Evolutionary conservation across 2,113 vertebrate genomes (phyloP), one percentile per base, ranked within the genome.

Genomic region (Martes martes): DNA sequence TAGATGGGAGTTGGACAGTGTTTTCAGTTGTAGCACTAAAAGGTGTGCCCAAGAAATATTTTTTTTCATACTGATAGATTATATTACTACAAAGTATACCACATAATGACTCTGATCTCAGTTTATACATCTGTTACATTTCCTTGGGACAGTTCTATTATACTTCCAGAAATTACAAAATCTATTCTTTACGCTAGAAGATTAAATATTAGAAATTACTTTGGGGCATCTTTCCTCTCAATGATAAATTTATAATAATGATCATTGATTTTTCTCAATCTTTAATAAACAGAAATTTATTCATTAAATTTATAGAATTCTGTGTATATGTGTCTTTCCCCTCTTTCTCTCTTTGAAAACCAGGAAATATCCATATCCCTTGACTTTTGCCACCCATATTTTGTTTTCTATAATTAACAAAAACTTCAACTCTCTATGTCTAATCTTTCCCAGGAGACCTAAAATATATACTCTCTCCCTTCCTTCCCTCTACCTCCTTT

Each of bases 181-280:
- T 47, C 31, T 76, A 82, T 13, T 39, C 36, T 65, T 65, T 57
- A 59, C 31, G 57, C n/a, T 57, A 0, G 16, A 76, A 36, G 42
- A 13, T 47, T 90, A 15, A 95, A 57, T 88, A n/a, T 24, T 76
- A 57, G 45, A 76, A 76, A 73, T 47, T 65, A 83, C 67, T 59
- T 78, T 16, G 50, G 2, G 8, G 76, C 24, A 36, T 28, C 11
- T 65, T 91, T 57, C 8, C 88, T 47, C 4, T 89, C 16, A 52
- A 11, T 87, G 82, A 93, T 76, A 39, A 24, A 55, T 45, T 80
- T 74, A 28, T 52, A 71, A 36, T 65, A 52, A 81, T 24, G 15
- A 87, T 26, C 7, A 63, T 0, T 28, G 23, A 36, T 31, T 88
- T 81, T 81, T 92, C 21, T 81, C 71, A 71, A 26, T 50, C 21